Evolutionary conservation across 2,797 vertebrate species (phyloP).

Genomic region (Neoniphon sammara): DNA sequence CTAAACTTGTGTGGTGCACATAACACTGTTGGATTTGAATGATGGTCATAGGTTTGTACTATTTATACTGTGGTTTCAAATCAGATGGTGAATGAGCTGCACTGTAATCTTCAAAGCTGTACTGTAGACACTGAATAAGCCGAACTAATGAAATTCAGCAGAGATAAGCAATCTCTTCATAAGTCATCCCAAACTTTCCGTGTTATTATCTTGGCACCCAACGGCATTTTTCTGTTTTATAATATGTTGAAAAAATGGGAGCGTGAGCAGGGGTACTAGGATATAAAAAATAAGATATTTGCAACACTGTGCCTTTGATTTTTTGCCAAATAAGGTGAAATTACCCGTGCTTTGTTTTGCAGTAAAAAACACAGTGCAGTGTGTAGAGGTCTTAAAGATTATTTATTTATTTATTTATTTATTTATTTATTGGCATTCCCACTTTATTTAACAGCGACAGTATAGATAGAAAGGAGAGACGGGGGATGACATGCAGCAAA

Average conservation of each 20-base stretch:
- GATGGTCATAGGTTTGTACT: conserved; percentile 20
- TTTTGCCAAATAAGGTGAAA: conserved; percentile 15
- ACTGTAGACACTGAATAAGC: conserved; percentile 47
- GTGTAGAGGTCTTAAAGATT: too few species aligned
- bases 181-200: conserved; percentile 22
- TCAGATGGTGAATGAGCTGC: conserved; percentile 55
- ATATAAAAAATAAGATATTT: conserved; percentile 16
- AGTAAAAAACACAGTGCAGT: not conserved
- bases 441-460: too few species aligned
- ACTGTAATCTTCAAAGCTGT: conserved; percentile 45
- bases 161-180: conserved; percentile 30
- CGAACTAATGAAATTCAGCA: conserved; percentile 44
- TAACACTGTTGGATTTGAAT: conserved; percentile 31
- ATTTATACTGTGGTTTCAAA: conserved; percentile 48
- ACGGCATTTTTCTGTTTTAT: conserved; percentile 4
- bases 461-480: too few species aligned
- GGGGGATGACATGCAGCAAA: too few species aligned
- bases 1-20: conserved; percentile 37
- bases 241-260: not conserved
- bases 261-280: not conserved
- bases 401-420: too few species aligned
- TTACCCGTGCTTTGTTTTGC: not conserved
- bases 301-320: not conserved
- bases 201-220: conserved; percentile 16
- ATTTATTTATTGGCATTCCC: too few species aligned